Evolutionary conservation across 2,113 vertebrate genomes (phyloP), one percentile per base, ranked within the genome.

Genomic region (Charina bottae): DNA sequence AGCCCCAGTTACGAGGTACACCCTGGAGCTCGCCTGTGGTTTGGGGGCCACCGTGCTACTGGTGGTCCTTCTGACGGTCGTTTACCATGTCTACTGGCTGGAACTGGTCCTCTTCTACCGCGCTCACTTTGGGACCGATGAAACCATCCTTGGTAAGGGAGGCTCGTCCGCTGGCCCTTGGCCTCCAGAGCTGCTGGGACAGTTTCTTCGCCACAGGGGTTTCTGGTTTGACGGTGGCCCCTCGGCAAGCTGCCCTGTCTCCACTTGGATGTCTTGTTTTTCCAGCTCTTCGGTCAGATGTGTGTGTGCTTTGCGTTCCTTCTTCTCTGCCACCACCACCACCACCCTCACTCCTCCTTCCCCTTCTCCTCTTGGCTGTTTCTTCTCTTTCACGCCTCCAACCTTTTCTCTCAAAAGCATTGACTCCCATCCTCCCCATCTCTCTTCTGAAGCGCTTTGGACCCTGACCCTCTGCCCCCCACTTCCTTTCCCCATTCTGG

Each of bases 31-130:
- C 83, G 98, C 98, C 1, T 99, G 98, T 92, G 99, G 98, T 33
- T 97, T 99, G 26, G 98, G 98, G 0, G 98, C 97, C 6, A 98
- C 98, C 0, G 96, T 99, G 93, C 93, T 98, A 78, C 96, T 99
- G 0, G 97, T 99, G 85, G 97, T 99, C 92, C 90, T 98, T 24
- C 97, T 99, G 90, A 98, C 99, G 12, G 95, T 98, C 4, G 0
- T 99, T 49, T 99, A 99, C 95, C 99, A 99, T 0, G 97, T 99
- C 55, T 99, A 99, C 96, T 99, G 99, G 98, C 95, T 99, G 89
- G 99, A 99, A 96, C 97, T 99, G 97, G 98, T 99, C 93, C 97
- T 99, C 83, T 98, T 99, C 93, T 99, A 99, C 62, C 97, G 99
- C 10, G 98, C 98, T 95, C 98, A 99, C 96, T 99, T 99, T 93